These are phyloP conservation scores for Notolepis coatsorum DNA, from an alignment of 2,797 vertebrate species.

Conservation along the genomic window DNA sequence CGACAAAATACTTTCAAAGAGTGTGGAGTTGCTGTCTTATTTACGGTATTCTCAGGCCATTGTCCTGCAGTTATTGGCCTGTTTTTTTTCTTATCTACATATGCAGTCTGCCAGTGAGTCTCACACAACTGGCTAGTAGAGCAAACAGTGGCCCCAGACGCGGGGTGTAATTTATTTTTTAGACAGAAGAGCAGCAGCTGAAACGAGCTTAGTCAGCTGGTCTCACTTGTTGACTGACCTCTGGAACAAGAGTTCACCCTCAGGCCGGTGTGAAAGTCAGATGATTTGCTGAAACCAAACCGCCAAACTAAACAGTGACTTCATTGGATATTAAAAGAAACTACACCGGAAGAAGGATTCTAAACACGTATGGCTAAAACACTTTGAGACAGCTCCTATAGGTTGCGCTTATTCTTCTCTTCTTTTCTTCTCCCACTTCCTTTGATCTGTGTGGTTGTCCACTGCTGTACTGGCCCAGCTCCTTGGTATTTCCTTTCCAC, in stretches of 20 bases:
- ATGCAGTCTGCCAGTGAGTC: neutral
- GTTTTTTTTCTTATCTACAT: neutral
- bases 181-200: conserved; percentile 40
- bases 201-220: conserved; percentile 54
- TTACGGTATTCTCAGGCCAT: neutral
- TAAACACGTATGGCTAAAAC: conserved; percentile 5
- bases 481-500: conserved; percentile 49
- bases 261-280: conserved; percentile 42
- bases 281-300: conserved; percentile 31
- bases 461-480: conserved; percentile 10
- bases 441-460: conserved; percentile 1
- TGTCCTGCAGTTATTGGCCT: neutral
- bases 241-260: conserved; percentile 42
- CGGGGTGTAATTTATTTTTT: conserved; percentile 29
- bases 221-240: conserved; percentile 57
- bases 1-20: neutral
- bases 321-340: neutral
- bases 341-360: conserved; percentile 4
- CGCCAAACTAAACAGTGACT: conserved; percentile 32
- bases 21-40: neutral
- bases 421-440: conserved; percentile 6
- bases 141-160: conserved; percentile 38
- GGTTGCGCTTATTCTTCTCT: neutral
- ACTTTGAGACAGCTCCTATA: neutral
- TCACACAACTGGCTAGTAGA: conserved; percentile 12